Evolutionary conservation across 2,797 vertebrate genomes (phyloP).

Genomic region (Margarornis squamiger): DNA sequence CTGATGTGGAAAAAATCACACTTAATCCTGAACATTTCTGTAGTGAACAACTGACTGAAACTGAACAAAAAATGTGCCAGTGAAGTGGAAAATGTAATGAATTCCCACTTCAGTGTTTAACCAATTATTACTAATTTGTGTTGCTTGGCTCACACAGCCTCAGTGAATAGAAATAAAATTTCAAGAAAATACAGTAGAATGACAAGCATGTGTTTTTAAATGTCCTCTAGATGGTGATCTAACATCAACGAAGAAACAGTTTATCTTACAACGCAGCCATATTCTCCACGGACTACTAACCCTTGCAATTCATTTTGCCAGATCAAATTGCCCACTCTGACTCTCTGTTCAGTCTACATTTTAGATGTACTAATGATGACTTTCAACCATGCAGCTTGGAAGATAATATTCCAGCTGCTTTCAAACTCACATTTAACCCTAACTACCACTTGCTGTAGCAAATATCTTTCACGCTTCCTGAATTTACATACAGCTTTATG

Average conservation of each 20-base stretch:
- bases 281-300: background rate
- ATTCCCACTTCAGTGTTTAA: background rate
- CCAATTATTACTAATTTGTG: background rate
- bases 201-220: background rate
- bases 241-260: background rate
- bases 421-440: background rate
- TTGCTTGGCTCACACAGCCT: background rate
- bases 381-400: background rate
- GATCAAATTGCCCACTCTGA: background rate
- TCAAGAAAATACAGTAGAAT: background rate
- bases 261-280: background rate
- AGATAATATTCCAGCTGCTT: background rate
- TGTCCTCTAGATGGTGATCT: conserved; percentile 65
- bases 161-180: background rate
- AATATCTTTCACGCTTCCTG: background rate
- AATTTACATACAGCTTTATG: background rate
- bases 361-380: background rate
- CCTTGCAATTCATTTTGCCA: background rate
- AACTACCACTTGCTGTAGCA: background rate
- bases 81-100: background rate
- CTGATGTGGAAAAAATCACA: background rate
- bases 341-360: background rate
- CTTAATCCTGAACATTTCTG: background rate
- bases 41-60: background rate
- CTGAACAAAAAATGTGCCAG: background rate